phyloP scores from a whole-genome alignment of 1,140 invertebrate genomes.

The Eriosoma lanigerum region DNA sequence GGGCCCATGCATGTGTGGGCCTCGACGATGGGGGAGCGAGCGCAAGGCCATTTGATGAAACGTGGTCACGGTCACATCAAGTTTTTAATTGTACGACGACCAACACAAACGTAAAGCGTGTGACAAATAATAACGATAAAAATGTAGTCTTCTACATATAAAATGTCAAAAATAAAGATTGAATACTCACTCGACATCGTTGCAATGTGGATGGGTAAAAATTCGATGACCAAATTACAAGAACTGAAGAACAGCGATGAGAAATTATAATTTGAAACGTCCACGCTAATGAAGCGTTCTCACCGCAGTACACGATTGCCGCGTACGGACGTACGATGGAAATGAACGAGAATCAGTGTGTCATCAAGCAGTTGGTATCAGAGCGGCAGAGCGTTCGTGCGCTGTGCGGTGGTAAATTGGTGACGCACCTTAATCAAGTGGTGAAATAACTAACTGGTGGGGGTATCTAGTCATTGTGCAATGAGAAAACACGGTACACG shows the following conservation, averaged over 20 bases:
- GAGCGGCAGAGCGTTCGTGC: no score
- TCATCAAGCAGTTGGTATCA: no score
- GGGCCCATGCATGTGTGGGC: not conserved
- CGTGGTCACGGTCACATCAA: not conserved
- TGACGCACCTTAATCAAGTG: not conserved
- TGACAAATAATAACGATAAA: not conserved
- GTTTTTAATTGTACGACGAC: not conserved
- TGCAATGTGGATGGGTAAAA: not conserved
- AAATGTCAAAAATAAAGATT: not conserved
- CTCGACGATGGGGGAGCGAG: not conserved
- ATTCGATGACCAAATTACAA: no score
- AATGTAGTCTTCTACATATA: no score
- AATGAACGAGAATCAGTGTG: slow-evolving; percentile 2
- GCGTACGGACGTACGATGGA: no score
- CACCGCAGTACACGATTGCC: no score
- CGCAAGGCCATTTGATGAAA: not conserved
- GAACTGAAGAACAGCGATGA: no score
- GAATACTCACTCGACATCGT: slow-evolving; percentile 39
- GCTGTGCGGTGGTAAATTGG: not conserved
- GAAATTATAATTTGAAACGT: not conserved
- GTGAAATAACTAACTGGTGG: not conserved
- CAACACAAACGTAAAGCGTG: not conserved
- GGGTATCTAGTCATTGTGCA: not conserved
- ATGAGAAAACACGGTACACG: not conserved
- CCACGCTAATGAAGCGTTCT: not conserved